Evolutionary conservation across 2,113 vertebrate species (phyloP), one percentile per base, ranked within the genome.

Genomic region (Balaenoptera acutorostrata): DNA sequence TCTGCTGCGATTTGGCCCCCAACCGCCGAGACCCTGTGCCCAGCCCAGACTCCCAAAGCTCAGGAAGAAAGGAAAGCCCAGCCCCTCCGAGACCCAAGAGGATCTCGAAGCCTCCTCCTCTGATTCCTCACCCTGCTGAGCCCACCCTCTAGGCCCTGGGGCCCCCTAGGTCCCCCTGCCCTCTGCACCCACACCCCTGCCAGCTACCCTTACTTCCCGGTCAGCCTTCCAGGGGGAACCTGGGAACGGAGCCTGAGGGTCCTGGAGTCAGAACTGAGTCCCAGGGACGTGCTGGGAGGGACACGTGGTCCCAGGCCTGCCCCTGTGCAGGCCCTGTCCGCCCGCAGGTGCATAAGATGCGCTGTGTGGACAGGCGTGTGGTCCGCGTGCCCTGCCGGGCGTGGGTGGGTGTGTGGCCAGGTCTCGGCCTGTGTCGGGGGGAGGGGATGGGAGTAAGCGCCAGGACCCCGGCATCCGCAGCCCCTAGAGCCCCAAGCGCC

Each of bases 41-140:
- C 0, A 8, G 59, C 57, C 41, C 31, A 4, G 36, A 46, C 80
- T 7, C 75, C 61, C 69, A 13, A 44, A 59, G 96, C 90, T 96
- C 96, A 93, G 96, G 94, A 97, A 97, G 59, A 59, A 89, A 86
- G 71, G 82, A 92, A 86, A 63, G 15, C 89, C 69, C 81, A 21
- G 63, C 57, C 41, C 82, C 14, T 15, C 36, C 72, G 33, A 63
- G 68, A 18, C 39, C n/a, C 55, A 46, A 29, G 21, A 71, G 84
- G 36, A 9, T 17, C 1, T 8, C 12, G 4, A 36, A 49, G 21
- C 66, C 27, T 21, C 74, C 25, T 4, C 86, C 39, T 81, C 46
- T 81, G 13, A 14, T 66, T 39, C 49, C 41, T 61, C n/a, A 14
- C 39, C 36, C 20, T 39, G 49, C 90, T 14, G 6, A 11, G 6